Evolutionary conservation across 2,113 vertebrate species (phyloP), one percentile per base, ranked within the genome.

Genomic region (Seriola quinqueradiata): DNA sequence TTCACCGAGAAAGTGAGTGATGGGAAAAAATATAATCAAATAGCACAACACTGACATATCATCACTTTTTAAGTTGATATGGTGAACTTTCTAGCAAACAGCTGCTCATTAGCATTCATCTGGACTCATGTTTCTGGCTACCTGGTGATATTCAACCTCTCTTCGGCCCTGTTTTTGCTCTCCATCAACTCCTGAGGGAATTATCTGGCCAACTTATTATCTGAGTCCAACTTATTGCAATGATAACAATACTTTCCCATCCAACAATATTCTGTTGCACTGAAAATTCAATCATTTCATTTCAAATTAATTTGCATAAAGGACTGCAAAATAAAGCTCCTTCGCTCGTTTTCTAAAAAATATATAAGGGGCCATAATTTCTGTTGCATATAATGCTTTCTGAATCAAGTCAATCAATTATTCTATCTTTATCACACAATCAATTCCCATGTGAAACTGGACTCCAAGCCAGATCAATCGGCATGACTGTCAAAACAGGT

Each of bases 361-460:
- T 14, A 1, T 4, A 38, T 66, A 28, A 75, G 3, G 40, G 28
- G 28, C 28, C 3, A 36, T 36, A 36, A 6, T 36, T 36, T 63
- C 1, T 3, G 23, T 12, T 74, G 1, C 36, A 66, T 44, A 36
- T 34, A 7, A 23, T 25, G 13, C 40, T 64, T 48, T 46, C 71
- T 73, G 70, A 80, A 66, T 82, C 58, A 55, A 72, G 21, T 61
- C 59, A 70, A 81, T 90, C 86, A 80, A 25, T 79, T 63, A 5
- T 78, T 81, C 78, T 92, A 84, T 90, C 73, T 89, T 86, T 83
- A 79, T 90, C 82, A 44, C 66, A 54, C 55, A 65, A 90, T 86
- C 72, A 79, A 85, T 89, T 86, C 81, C 79, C 66, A 89, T 54
- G 83, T 91, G 90, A 90, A 93, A 94, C 75, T 32, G 10, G 74